Percentiles rank a stretch among this genome's conserved stretches.
Evolutionary conservation across 2,113 vertebrate species (phyloP).

Genomic region (Indicator indicator): DNA sequence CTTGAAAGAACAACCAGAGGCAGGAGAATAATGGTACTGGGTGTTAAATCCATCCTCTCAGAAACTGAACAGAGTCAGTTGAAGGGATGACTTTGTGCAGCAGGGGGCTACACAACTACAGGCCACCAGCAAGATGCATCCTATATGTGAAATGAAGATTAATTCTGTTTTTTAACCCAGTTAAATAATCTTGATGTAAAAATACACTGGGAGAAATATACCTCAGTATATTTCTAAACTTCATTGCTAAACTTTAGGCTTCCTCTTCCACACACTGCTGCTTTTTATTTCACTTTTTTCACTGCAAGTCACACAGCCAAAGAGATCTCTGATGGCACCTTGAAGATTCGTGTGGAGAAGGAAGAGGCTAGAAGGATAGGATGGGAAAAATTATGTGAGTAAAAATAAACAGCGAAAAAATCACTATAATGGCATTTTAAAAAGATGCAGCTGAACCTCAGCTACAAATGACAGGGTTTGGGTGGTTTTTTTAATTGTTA

Average conservation of each 20-base stretch:
- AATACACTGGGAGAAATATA: neutral
- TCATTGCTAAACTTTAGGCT: neutral
- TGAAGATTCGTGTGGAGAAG: neutral
- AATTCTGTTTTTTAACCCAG: neutral
- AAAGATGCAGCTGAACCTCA: constrained; percentile 36
- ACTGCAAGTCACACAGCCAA: neutral
- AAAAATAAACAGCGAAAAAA: constrained; percentile 29
- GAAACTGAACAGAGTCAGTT: neutral
- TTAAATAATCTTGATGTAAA: neutral
- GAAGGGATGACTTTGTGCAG: neutral
- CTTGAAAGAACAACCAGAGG: neutral
- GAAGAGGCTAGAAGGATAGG: neutral
- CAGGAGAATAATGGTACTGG: neutral
- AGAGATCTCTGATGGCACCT: neutral
- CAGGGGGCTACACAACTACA: neutral
- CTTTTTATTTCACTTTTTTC: neutral
- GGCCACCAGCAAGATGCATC: neutral
- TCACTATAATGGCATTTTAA: constrained; percentile 31
- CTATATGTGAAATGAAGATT: neutral
- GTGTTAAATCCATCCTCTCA: constrained; percentile 14
- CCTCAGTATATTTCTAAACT: neutral
- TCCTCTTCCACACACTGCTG: neutral
- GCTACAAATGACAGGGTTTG: neutral
- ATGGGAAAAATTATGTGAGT: constrained; percentile 18
- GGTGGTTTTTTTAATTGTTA: no score